A percentile compares a stretch with the other conserved stretches of the same genome.
These are phyloP conservation scores for Tryphoninae sp. DNA, from an alignment of 2,888 invertebrate genomes.

Conservation along the genomic window DNA sequence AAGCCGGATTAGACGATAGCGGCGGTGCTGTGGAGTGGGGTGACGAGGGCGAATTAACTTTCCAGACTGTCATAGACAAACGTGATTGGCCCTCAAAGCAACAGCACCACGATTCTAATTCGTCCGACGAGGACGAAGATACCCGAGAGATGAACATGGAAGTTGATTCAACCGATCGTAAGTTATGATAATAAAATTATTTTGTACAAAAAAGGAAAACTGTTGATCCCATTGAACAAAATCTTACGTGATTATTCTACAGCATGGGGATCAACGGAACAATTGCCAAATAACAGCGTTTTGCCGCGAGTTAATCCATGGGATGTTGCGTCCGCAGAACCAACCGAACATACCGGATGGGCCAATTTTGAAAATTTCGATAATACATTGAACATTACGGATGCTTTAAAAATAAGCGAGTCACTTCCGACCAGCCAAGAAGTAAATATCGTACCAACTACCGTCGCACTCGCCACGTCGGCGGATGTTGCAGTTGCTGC, in stretches of 20 bases:
- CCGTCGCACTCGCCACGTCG: background rate
- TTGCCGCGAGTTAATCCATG: constrained; percentile 75
- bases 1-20: constrained; percentile 74
- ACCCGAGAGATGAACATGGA: constrained; percentile 80
- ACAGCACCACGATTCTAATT: constrained; percentile 77
- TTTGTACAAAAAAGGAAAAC: constrained; percentile 16
- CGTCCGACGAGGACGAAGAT: constrained; percentile 82
- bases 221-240: background rate
- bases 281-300: constrained; percentile 63
- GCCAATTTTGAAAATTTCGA: constrained; percentile 79
- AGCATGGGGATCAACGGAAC: constrained; percentile 74
- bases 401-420: constrained; percentile 63
- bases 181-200: constrained; percentile 68
- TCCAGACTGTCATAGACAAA: constrained; percentile 82
- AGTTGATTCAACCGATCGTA: constrained; percentile 82
- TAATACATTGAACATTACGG: constrained; percentile 69
- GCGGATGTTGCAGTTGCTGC: background rate
- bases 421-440: constrained; percentile 27
- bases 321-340: constrained; percentile 71
- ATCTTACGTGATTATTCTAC: constrained; percentile 24
- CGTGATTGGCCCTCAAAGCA: constrained; percentile 78
- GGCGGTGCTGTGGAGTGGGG: constrained; percentile 79
- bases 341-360: constrained; percentile 77
- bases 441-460: background rate
- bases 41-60: constrained; percentile 81